Base-by-base conservation (phyloP, 2,113 vertebrate genomes). In the Holacanthus passer region DNA sequence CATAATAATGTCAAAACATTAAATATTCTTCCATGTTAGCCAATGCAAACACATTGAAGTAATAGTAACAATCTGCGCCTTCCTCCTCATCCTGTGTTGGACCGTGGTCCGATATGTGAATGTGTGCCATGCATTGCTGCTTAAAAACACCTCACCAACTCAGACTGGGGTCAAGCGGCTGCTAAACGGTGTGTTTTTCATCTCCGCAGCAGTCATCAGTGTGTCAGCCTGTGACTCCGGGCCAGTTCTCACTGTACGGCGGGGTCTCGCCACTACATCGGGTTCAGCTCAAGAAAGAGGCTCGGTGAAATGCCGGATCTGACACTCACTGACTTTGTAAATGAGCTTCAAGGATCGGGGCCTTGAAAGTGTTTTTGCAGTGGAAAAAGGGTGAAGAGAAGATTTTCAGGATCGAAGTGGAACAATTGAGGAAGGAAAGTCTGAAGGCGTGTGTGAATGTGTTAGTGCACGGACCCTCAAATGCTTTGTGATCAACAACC, bases 81-180 rank as follows among this genome's bases (percentile, higher is more conserved):
- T 59, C 37, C 41, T 24, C 29, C 48, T 52, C 69, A 56, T 79
- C 39, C 50, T 37, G 58, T 68, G 56, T 79, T 76, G 53, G 43
- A 20, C 47, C 73, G 45, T 72, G 13, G 68, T 81, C 67, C 2
- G 35, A 69, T 9, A 39, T 55, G 47, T 7, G 12, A 56, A 73
- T 68, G 45, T 83, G 59, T 82, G 65, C 79, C 60, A n/a, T 64
- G 64, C 79, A 56, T 81, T 81, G 86, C 84, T 90, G 85, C 89
- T 84, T 87, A 80, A 85, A 77, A 89, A 91, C 90, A 65, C 52
- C 73, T 88, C 73, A n/a, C 48, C 76, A 13, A 47, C 73, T 50
- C 59, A 77, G 84, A 55, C 70, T 64, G 55, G 77, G 84, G 74
- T 89, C 77, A 88, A n/a, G 58, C 7, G 32, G 82, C 32, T 77